phyloP scores from a whole-genome alignment of 2,113 vertebrate genomes.

The Anhinga rufa region DNA sequence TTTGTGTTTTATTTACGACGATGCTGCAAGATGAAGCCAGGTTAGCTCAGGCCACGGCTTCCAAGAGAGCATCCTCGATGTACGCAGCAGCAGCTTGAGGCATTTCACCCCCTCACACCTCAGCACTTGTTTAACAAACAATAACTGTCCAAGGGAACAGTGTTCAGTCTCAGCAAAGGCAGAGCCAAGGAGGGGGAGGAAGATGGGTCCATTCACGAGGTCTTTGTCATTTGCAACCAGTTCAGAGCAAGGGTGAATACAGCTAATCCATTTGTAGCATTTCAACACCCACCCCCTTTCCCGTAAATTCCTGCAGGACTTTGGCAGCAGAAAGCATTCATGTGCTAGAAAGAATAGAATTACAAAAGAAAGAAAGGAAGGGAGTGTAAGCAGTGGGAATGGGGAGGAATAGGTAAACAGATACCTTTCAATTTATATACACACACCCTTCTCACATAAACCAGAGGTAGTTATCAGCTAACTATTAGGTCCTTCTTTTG shows the following conservation, averaged over 20 bases:
- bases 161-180: neutral
- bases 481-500: neutral
- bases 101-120: neutral
- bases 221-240: neutral
- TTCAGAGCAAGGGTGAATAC: neutral
- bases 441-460: neutral
- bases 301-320: neutral
- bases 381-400: neutral
- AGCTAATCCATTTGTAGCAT: neutral
- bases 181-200: neutral
- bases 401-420: neutral
- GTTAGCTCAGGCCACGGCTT: neutral
- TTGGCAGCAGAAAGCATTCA: neutral
- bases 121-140: neutral
- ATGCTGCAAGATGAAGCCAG: neutral
- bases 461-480: neutral
- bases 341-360: neutral
- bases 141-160: neutral
- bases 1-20: neutral
- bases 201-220: neutral
- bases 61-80: accelerated
- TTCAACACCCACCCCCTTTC: neutral
- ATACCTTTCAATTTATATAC: neutral
- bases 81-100: neutral
- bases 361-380: neutral